Base-by-base conservation (phyloP, 64 coral and sea anemone species). In the Stichodactyla mertensii region DNA sequence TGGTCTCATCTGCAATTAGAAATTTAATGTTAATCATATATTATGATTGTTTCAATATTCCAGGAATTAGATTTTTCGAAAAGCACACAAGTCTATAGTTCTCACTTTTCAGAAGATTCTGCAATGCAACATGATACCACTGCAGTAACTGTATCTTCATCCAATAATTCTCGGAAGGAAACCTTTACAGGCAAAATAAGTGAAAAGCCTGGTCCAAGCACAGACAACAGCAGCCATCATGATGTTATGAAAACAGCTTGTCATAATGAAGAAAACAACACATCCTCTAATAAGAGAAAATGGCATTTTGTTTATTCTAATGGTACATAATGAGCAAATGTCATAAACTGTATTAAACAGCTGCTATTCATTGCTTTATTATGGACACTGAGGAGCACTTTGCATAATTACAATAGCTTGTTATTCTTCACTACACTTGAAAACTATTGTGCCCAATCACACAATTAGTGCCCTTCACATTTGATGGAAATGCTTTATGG, bases 231-330 rank as follows among this genome's bases (percentile, higher is more conserved):
- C 5, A 58, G 36, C 12, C 22, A 74, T 74, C 69, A n/a, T 13
- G 26, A 4, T 31, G 24, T 13, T 31, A 74, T 74, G 24, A 23
- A 26, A 74, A 74, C 24, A 26, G 4, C 24, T 10, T 3, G 26
- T 23, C 24, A 66, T 66, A n/a, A 74, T 31, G 26, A 74, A 23
- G 69, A 74, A 74, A 74, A 14, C 69, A 74, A 31, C 24, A 74
- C 12, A 0, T 74, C 24, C 12, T 74, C 69, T 74, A 74, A 74
- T 74, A 74, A 74, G 69, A 74, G 69, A 31, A 74, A 74, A 9
- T 74, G n/a, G 69, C n/a, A 31, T 31, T 74, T 74, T 74, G 69
- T 74, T 74, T 74, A 74, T 74, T 69, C 64, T 9, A 69, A 69
- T 69, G 69, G 69, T 74, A 12, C 7, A 26, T 74, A 74, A 58